Percentiles rank a stretch among this genome's conserved stretches.
Conservation (phyloP, 2,888 invertebrate species). For the Ectropis crepuscularia region DNA sequence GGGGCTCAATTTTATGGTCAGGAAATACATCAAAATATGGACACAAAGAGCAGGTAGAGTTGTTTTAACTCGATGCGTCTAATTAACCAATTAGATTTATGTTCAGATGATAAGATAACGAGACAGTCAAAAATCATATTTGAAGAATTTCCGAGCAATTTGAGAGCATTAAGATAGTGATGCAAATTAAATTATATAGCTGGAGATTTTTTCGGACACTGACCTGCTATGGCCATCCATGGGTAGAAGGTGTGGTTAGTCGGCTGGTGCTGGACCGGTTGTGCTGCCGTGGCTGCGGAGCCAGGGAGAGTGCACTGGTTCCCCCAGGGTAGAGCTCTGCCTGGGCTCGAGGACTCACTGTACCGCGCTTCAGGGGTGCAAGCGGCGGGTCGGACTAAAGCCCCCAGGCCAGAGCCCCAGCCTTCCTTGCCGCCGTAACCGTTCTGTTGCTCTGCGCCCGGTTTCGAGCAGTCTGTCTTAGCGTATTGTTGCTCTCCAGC, state of each 20-base stretch:
- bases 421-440: conserved; percentile 89
- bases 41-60: conserved; percentile 31
- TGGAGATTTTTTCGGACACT: conserved; percentile 68
- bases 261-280: conserved; percentile 95
- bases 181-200: conserved; percentile 31
- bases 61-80: conserved; percentile 25
- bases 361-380: conserved; percentile 95
- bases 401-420: conserved; percentile 88
- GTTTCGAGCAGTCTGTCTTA: conserved; percentile 92
- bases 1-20: conserved; percentile 47
- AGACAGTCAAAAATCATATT: conserved; percentile 19
- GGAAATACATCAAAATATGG: conserved; percentile 34
- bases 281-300: conserved; percentile 91
- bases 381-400: conserved; percentile 92
- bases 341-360: conserved; percentile 93
- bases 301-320: conserved; percentile 95
- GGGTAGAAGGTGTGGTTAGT: conserved; percentile 98
- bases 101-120: conserved; percentile 22
- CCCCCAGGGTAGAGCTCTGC: conserved; percentile 92
- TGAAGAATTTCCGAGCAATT: conserved; percentile 14
- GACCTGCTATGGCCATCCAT: conserved; percentile 99
- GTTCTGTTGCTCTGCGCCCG: conserved; percentile 86
- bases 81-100: conserved; percentile 33
- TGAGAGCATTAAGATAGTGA: conserved; percentile 26
- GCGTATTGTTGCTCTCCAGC: conserved; percentile 88